Base-by-base conservation (phyloP, 2,113 vertebrate species). In the Oncorhynchus clarkii region DNA sequence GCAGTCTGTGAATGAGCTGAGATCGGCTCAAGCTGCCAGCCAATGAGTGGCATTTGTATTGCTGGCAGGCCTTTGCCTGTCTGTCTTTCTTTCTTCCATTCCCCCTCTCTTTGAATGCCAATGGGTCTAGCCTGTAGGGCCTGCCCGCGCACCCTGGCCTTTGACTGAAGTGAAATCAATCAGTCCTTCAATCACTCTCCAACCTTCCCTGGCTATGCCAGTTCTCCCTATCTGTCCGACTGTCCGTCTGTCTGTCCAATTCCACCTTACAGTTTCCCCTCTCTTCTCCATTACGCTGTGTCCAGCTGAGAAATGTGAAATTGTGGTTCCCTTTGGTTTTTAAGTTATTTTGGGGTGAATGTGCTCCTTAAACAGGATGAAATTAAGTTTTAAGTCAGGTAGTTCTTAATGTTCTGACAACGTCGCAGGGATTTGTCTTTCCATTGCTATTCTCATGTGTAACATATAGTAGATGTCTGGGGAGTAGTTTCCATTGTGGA, bases 101-200 rank as follows among this genome's bases (percentile, higher is more conserved):
- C 72, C 9, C 60, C 16, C 27, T 60, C 16, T 74, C 65, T 29
- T 66, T 79, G 89, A 88, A 91, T 93, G 83, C 79, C 85, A 86
- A 90, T 88, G 86, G 89, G 82, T 64, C 69, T 59, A 79, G 73
- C n/a, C 68, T 72, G 74, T 48, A 18, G 85, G 71, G 77, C 72
- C 81, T 73, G 12, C 79, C 78, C n/a, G 20, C 59, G 2, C 59
- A 62, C 59, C 59, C 77, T 81, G 82, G 79, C 80, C 85, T 86
- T 85, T 82, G 81, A 80, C 83, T 91, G 86, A 90, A 87, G 82
- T 80, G 83, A 92, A 92, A 93, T 93, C 92, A 89, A 92, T 92
- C 89, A 88, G 82, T 73, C 87, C 81, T 83, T 92, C 91, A 90
- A 76, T 88, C 82, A 75, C 82, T 76, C 85, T 88, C 85, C 83